Evolutionary conservation across 2,888 invertebrate genomes (phyloP), one percentile per base, ranked within the genome.

Genomic region (Actias luna): DNA sequence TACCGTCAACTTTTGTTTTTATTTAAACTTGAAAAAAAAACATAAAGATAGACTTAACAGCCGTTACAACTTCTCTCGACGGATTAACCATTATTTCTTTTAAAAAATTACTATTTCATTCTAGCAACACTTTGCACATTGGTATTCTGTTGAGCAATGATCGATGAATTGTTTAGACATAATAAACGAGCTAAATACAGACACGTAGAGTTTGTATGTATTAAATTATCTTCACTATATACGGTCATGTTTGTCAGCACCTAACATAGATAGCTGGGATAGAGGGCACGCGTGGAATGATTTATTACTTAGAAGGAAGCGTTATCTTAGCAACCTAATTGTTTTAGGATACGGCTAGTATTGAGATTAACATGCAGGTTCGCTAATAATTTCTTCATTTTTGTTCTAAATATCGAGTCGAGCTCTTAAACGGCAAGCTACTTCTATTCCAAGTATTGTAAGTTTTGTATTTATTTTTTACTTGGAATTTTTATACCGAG

Each of bases 291-390:
- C 64, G 60, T 66, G 52, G 66, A 69, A 59, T 78, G 75, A 76
- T 79, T 76, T 79, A 80, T 72, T 71, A 72, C 77, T 73, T 75
- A 76, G 79, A 76, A 69, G 75, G 78, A 77, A 74, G 75, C 71
- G 73, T 82, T 85, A 82, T 83, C 83, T 78, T 58, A 50, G 36
- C 69, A 77, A 77, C 79, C 80, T 75, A 76, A 79, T 79, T 80
- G 74, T 76, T 72, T n/a, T 68, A 64, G 63, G 65, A 62, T 5
- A 50, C 25, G 2, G 10, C 25, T 50, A 31, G 61, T 62, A 31
- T 2, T 42, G 39, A 25, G 42, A 50, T 50, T 50, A 50, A 50
- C 25, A 12, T 42, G 18, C 10, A 50, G 0, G 1, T 50, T 50
- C 46, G 10, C 2, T 50, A 25, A 22, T 4, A 12, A 25, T 25